Evolutionary conservation across 2,113 vertebrate genomes (phyloP).

Genomic region (Pithys albifrons): DNA sequence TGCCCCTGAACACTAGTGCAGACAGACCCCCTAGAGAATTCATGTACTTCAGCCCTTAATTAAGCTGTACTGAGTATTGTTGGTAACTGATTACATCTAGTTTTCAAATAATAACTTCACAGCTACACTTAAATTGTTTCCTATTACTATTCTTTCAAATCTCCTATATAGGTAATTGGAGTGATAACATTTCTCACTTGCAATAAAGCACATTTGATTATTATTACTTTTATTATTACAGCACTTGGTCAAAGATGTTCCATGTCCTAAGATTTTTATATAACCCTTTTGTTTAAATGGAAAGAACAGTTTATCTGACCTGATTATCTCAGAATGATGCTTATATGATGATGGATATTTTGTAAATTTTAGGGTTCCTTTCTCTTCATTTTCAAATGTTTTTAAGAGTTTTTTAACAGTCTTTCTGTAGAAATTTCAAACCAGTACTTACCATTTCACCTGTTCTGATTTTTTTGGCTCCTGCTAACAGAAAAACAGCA

Average conservation of each 20-base stretch:
- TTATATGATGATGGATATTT: not conserved
- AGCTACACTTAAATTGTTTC: not conserved
- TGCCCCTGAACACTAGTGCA: slow-evolving; percentile 10
- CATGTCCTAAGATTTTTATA: not conserved
- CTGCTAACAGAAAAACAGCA: not conserved
- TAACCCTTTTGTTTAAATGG: not conserved
- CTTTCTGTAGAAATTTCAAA: not conserved
- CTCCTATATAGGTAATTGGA: not conserved
- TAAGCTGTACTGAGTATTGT: not conserved
- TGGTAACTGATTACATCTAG: not conserved
- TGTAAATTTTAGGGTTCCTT: not conserved
- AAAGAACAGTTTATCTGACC: not conserved
- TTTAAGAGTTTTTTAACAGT: not conserved
- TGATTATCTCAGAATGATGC: not conserved
- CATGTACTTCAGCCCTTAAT: not conserved
- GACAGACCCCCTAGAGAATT: slow-evolving; percentile 14
- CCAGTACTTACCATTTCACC: not conserved
- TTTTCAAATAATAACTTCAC: slow-evolving; percentile 32
- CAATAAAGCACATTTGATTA: not conserved
- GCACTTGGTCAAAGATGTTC: not conserved
- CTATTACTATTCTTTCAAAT: not conserved
- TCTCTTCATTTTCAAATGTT: not conserved
- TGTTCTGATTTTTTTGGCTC: not conserved
- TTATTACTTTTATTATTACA: not conserved
- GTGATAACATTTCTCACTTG: not conserved